Base-by-base conservation (phyloP, 1,140 invertebrate species). In the Diploscapter pachys region DNA sequence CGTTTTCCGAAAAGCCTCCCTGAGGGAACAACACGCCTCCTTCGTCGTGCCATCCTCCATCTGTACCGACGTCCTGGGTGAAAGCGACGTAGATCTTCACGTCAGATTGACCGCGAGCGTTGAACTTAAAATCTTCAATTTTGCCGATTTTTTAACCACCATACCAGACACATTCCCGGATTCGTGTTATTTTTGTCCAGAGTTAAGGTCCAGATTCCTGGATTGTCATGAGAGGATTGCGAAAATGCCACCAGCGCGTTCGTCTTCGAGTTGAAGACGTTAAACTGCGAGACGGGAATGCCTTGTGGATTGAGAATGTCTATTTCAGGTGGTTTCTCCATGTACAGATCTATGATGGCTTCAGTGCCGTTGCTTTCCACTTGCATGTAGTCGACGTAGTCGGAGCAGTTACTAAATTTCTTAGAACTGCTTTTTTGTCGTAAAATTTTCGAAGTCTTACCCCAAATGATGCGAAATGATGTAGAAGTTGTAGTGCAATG, bases 121-220 rank as follows among this genome's bases (percentile, higher is more conserved):
- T 77, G 62, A 75, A 56, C 72, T 74, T 64, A 13, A 65, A 53
- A 13, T 61, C 51, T 5, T 9, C 6, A 63, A 61, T 63, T 71
- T 62, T 48, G 5, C 31, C 31, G 31, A 31, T 13, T 73, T 74
- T 13, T 31, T 50, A 31, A 65, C 13, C 13, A 68, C 66, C 66
- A 68, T 68, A 48, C 51, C 62, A 75, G 75, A 53, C 13, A 62
- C 72, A 31, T 31, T 31, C 31, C 31, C 31, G 31, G 31, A 31
- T 31, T 31, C 31, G 31, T 31, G 13, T 53, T 73, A 53, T n/a
- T 11, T 62, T 69, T 63, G 53, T 76, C 64, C 53, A 76, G 52
- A 61, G 8, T 75, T n/a, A 77, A 59, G 8, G 51, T 62, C 76
- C 76, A 77, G n/a, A 77, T 55, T 52, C 76, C 76, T 13, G 76